A percentile compares a stretch with the other conserved stretches of the same genome.
These are phyloP conservation scores for Pangasius macronema DNA, from an alignment of 2,797 vertebrate species.

Conservation along the genomic window DNA sequence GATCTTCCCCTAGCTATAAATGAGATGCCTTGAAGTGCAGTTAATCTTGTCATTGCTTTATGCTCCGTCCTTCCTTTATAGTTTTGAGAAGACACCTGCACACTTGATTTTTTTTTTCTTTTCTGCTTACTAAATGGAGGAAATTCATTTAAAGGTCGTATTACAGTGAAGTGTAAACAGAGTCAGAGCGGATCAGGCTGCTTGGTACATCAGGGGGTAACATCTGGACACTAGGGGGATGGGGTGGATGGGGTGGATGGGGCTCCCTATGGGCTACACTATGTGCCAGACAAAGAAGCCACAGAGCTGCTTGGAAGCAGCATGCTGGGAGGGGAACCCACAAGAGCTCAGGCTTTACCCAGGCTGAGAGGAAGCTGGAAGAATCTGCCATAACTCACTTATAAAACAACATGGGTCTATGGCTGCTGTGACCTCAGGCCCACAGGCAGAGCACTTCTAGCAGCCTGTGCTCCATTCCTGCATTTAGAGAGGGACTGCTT, in stretches of 20 bases:
- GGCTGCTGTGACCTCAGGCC: constrained; percentile 48
- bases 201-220: constrained; percentile 44
- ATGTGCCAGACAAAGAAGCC: constrained; percentile 58
- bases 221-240: constrained; percentile 62
- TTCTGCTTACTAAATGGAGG: neutral
- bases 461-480: constrained; percentile 16
- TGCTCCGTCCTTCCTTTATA: neutral
- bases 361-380: constrained; percentile 47
- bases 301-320: constrained; percentile 60
- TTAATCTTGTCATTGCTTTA: constrained; percentile 23
- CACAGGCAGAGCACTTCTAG: constrained; percentile 25
- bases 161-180: constrained; percentile 19
- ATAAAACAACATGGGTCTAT: constrained; percentile 58
- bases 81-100: constrained; percentile 3
- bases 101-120: neutral
- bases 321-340: constrained; percentile 59
- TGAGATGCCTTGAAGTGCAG: constrained; percentile 23
- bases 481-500: constrained; percentile 27
- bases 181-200: constrained; percentile 8
- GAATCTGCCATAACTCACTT: constrained; percentile 62
- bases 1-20: constrained; percentile 32
- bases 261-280: constrained; percentile 51
- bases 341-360: constrained; percentile 56
- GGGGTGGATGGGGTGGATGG: constrained; percentile 33
- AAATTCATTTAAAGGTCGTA: constrained; percentile 20